Base-by-base conservation (phyloP, 2,888 invertebrate species). In the Cosmorhoe ocellata region DNA sequence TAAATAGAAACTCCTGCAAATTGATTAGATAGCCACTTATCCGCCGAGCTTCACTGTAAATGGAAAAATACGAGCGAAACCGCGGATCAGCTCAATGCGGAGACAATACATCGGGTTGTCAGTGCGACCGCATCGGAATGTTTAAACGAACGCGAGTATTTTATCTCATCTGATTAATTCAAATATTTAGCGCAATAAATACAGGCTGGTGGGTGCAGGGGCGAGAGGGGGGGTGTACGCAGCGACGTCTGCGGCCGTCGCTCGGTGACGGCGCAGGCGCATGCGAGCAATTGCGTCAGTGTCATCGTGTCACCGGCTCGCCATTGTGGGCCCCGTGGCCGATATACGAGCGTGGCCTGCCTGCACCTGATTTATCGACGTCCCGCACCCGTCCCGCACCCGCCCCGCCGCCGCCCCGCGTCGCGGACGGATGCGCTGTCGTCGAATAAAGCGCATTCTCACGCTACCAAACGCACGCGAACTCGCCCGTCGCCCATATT, bases 91-190 rank as follows among this genome's bases (percentile, higher is more conserved):
- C 71, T 80, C 75, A 79, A 76, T 76, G 74, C 77, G 74, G 73
- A 81, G 80, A 89, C 88, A 89, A 89, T 89, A 89, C 88, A 89
- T 87, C 87, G 81, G 76, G 81, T 79, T 88, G 88, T 89, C 88
- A 84, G 70, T 76, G 81, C 82, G 85, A 84, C 87, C 86, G 85
- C 85, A 81, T 74, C 76, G 88, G 89, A 86, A 89, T 89, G 82
- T 74, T 84, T 81, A 79, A 84, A 79, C 85, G 84, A 80, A 84
- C 78, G 74, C 80, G 78, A 79, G 75, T 83, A 77, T 86, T 88
- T 87, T 87, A 88, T 88, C 86, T 86, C 85, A 83, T 84, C 84
- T 87, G 88, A 88, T 89, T 88, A 89, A 90, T 89, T 89, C 87
- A 88, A 85, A 89, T 87, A 90, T 87, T 89, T 88, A 87, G 81